A percentile compares a stretch with the other conserved stretches of the same genome.
Evolutionary conservation across 2,113 vertebrate genomes (phyloP).

Genomic region (Oncorhynchus clarkii): DNA sequence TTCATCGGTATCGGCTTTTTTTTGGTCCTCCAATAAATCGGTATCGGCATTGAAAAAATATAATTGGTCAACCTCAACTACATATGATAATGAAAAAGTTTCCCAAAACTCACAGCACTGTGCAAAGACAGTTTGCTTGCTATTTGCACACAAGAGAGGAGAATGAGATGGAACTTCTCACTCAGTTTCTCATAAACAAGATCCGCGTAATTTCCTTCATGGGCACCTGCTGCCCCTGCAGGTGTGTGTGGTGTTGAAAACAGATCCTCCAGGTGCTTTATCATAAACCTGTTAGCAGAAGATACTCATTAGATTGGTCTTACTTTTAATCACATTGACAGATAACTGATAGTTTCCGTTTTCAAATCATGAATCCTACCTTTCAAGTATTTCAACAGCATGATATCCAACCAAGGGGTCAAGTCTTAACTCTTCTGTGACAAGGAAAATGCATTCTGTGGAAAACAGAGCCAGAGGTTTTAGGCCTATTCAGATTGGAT

Average conservation of each 20-base stretch:
- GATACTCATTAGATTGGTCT: background rate
- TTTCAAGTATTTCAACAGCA: constrained; percentile 71
- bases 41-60: too few relatives aligned
- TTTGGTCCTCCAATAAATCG: too few relatives aligned
- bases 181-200: constrained; percentile 66
- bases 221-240: background rate
- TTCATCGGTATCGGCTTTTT: too few relatives aligned
- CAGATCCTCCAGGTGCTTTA: constrained; percentile 74
- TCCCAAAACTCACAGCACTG: constrained; percentile 71
- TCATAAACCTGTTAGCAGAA: constrained; percentile 81
- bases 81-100: background rate
- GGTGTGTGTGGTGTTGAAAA: constrained; percentile 33
- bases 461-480: background rate
- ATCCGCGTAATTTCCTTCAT: constrained; percentile 52
- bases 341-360: background rate
- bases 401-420: constrained; percentile 67
- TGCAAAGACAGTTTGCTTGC: constrained; percentile 89
- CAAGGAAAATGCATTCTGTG: constrained; percentile 66
- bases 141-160: constrained; percentile 87
- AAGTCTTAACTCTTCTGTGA: constrained; percentile 62
- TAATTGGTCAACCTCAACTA: too few relatives aligned
- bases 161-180: constrained; percentile 73
- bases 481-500: too few relatives aligned
- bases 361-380: constrained; percentile 39
- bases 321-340: background rate